Base-by-base conservation (phyloP, 2,888 invertebrate genomes). In the Romanomermis culicivorax region DNA sequence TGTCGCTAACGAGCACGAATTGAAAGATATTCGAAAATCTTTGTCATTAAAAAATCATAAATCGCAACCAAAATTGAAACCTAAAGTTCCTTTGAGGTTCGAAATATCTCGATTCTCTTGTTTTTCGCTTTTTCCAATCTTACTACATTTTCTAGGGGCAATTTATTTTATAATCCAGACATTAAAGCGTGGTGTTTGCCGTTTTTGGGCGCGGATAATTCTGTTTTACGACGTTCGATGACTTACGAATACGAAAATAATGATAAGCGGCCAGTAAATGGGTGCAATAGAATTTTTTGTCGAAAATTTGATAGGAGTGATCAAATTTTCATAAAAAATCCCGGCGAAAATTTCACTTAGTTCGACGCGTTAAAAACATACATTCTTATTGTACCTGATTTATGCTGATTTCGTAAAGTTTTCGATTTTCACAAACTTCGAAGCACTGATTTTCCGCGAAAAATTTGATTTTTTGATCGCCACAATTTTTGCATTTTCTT, bases 171-270 rank as follows among this genome's bases (percentile, higher is more conserved):
- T 56, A 62, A 61, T 57, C 60, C 67, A n/a, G 69, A 69, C 2
- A 64, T 71, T n/a, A 60, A 68, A 2, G 67, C 65, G 3, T 85
- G 81, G 77, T 80, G 80, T 62, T 60, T 83, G 1, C 80, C 85
- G 1, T 89, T 91, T 61, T 63, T 68, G 29, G 74, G 74, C 51
- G 68, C 71, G 58, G 74, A 75, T 62, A 68, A 68, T 53, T 70
- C 73, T n/a, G 70, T 75, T 52, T 71, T 72, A 23, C 64, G 69
- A 48, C 64, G 91, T 50, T 79, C 85, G 0, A 88, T 91, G 69
- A 77, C 83, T 52, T 77, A 77, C 66, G 76, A 85, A 24, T 80
- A 78, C 66, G 79, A 81, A 45, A 69, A 73, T 1, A 76, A 78
- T 1, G 77, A 80, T 54, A 74, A 77, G 60, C 77, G 85, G 2